Conservation (phyloP, 2,113 vertebrate species). For the Tragelaphus buxtoni region DNA sequence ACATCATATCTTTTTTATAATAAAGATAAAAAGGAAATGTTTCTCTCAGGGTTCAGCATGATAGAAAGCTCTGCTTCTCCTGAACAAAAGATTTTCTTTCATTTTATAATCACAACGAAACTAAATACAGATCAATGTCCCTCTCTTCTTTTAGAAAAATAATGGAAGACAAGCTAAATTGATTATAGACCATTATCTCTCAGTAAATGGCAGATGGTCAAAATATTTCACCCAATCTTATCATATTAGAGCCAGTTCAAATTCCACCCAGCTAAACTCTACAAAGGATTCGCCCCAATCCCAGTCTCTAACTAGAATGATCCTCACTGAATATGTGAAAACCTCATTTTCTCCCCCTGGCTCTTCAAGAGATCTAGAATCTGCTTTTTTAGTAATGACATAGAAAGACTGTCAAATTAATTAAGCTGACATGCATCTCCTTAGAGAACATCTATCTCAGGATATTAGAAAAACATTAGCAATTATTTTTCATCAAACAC, state of each 20-base stretch:
- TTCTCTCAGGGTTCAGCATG: neutral
- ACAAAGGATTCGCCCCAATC: neutral
- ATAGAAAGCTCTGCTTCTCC: neutral
- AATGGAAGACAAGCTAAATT: neutral
- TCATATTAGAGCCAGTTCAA: neutral
- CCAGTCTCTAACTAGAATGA: neutral
- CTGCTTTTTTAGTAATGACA: neutral
- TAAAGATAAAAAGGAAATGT: neutral
- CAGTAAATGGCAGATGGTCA: neutral
- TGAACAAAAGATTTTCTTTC: conserved; percentile 13
- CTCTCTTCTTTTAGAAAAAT: neutral
- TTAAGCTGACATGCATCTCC: neutral
- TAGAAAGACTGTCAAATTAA: neutral
- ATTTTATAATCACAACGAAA: neutral
- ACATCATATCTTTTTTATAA: neutral
- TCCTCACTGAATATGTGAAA: neutral
- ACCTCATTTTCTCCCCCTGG: neutral
- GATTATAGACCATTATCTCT: neutral
- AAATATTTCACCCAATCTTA: neutral
- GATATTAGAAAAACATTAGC: neutral
- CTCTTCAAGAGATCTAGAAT: neutral
- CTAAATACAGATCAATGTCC: neutral
- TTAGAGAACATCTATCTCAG: neutral
- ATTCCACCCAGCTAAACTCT: neutral
- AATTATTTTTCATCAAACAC: neutral